A percentile compares a stretch with the other conserved stretches of the same genome.
Conservation (phyloP, 2,888 invertebrate genomes). For the Hypolimnas misippus region DNA sequence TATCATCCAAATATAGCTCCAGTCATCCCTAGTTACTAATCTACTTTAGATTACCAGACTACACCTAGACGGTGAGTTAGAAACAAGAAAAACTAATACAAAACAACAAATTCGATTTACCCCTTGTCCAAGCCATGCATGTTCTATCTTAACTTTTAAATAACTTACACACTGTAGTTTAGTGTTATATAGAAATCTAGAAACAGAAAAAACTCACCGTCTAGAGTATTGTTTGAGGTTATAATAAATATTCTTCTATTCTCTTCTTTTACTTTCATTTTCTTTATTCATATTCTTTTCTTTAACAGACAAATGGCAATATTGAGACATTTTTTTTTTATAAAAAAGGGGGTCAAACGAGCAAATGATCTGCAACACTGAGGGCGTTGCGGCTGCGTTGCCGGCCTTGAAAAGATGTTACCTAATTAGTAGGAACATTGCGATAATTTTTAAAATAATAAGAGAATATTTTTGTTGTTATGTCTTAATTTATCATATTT, state of each 20-base stretch:
- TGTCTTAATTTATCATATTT: no score
- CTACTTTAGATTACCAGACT: not conserved
- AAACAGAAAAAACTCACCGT: slow-evolving; percentile 5
- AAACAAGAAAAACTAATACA: slow-evolving; percentile 28
- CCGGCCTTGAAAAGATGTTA: no score
- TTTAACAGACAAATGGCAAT: no score
- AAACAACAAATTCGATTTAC: slow-evolving; percentile 35
- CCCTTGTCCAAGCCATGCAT: slow-evolving; percentile 43
- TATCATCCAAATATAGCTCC: not conserved
- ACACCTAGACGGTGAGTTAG: slow-evolving; percentile 9
- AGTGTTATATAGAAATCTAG: slow-evolving; percentile 35
- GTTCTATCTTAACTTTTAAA: slow-evolving; percentile 42
- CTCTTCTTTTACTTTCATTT: no score
- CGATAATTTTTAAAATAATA: no score
- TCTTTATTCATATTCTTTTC: no score
- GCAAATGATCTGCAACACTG: no score
- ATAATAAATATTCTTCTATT: not conserved
- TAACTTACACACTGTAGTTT: slow-evolving; percentile 42
- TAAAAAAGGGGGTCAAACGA: no score
- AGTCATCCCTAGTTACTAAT: slow-evolving; percentile 2
- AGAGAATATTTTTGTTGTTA: no score
- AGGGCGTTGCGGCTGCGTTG: no score
- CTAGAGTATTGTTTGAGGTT: not conserved
- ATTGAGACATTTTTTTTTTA: no score
- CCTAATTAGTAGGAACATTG: no score